These are phyloP conservation scores for Cactoblastis cactorum DNA, from an alignment of 2,888 invertebrate species.

Conservation along the genomic window DNA sequence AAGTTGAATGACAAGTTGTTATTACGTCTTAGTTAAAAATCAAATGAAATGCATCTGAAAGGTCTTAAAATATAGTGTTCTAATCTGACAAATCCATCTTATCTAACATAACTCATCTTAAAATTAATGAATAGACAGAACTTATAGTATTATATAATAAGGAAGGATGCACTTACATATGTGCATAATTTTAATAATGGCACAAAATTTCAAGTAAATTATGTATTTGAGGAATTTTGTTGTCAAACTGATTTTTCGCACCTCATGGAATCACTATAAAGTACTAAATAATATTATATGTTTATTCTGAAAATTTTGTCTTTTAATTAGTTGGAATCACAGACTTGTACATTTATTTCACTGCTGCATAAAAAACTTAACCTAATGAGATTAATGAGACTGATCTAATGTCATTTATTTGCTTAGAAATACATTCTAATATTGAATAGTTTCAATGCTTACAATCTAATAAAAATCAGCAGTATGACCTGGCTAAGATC, in stretches of 20 bases:
- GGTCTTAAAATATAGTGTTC: conserved; percentile 3
- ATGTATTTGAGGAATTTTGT: background rate
- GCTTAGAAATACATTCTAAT: conserved; percentile 1
- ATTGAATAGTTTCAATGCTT: background rate
- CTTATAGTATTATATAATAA: background rate
- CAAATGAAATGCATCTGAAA: background rate
- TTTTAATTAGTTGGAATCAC: conserved; percentile 8
- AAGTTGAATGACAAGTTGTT: background rate
- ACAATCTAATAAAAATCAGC: conserved; percentile 3
- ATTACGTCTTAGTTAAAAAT: background rate
- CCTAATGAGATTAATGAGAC: conserved; percentile 1
- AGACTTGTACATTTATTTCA: background rate
- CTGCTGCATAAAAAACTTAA: conserved; percentile 1
- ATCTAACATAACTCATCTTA: background rate
- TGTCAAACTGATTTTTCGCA: background rate
- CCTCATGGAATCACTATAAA: conserved; percentile 2
- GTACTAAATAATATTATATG: background rate
- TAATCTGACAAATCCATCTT: background rate
- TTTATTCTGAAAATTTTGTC: conserved; percentile 2
- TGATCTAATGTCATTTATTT: background rate
- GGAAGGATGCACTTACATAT: background rate
- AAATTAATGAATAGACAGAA: conserved; percentile 8
- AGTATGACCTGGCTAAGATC: conserved; percentile 4
- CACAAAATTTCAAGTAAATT: conserved; percentile 12
- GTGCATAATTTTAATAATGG: conserved; percentile 9